Base-by-base conservation (phyloP, 1,140 invertebrate species). In the Stegodyphus dumicola region DNA sequence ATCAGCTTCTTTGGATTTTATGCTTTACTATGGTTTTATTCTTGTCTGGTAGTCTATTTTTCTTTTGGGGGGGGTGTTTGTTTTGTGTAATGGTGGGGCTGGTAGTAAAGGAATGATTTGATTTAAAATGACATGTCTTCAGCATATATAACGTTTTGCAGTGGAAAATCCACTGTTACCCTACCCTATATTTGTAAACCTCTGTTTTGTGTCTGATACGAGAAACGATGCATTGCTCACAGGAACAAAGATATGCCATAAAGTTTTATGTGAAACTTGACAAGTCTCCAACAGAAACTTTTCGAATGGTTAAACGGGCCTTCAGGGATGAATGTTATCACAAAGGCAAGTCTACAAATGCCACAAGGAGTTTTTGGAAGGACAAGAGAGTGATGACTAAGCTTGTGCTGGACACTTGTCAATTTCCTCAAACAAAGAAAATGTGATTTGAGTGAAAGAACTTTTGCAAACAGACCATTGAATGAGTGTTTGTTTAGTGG, bases 221-320 rank as follows among this genome's bases (percentile, higher is more conserved):
- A 69, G n/a, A 17, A 6, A n/a, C 6, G 66, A 69, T 69, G 66
- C 66, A 69, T 7, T 33, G n/a, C 66, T 69, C 7, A 69, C n/a
- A n/a, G 66, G 66, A 69, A 69, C 66, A 69, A 69, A 69, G n/a
- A 69, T 53, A 54, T 51, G 18, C 71, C 3, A 74, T 74, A n/a
- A 74, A 54, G 6, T 74, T 74, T 52, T 74, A 48, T 4, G 51
- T 52, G 7, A 74, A 74, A 74, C 54, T 70, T 48, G 5, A 18
- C 33, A 70, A 70, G 48, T 33, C 17, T 70, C 11, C 17, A 33
- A 48, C 67, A 17, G 11, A 70, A 33, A 48, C 9, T 52, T 51
- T 51, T 53, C 71, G 15, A 74, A 17, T 74, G 71, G 18, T 74
- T 52, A 48, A 74, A 52, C 1, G 53, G 51, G 71, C n/a, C 48